Evolutionary conservation across 2,113 vertebrate genomes (phyloP).

Genomic region (Cryptoleucopteryx plumbea): DNA sequence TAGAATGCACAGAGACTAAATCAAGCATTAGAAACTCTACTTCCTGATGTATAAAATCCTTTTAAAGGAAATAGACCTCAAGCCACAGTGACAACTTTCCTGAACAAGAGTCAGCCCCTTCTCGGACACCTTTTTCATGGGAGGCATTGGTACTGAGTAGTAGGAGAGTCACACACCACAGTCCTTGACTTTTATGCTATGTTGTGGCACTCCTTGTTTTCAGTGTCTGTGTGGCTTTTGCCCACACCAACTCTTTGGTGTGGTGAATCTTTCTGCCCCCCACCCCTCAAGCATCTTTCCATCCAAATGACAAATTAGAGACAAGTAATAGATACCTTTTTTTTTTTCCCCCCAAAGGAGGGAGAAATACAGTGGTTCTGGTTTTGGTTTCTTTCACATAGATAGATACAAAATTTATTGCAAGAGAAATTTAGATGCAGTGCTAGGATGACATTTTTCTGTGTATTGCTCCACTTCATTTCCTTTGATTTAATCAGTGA

Average conservation of each 20-base stretch:
- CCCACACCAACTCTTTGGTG: background rate
- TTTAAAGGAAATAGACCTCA: background rate
- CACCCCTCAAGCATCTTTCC: background rate
- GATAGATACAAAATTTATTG: background rate
- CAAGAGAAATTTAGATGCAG: background rate
- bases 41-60: background rate
- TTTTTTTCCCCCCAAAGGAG: accelerated
- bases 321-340: background rate
- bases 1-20: background rate
- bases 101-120: background rate
- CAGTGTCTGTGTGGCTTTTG: background rate
- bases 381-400: background rate
- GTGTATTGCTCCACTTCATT: background rate
- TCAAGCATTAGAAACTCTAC: background rate
- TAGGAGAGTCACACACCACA: background rate
- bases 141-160: background rate
- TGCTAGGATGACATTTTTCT: background rate
- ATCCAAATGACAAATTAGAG: background rate
- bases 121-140: background rate
- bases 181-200: background rate
- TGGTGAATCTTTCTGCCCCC: background rate
- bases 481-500: background rate
- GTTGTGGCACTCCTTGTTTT: background rate
- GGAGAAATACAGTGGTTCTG: background rate
- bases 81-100: background rate